Percentiles rank a stretch among this genome's conserved stretches.
phyloP scores from a whole-genome alignment of 2,888 invertebrate species.

The Latheticus oryzae region DNA sequence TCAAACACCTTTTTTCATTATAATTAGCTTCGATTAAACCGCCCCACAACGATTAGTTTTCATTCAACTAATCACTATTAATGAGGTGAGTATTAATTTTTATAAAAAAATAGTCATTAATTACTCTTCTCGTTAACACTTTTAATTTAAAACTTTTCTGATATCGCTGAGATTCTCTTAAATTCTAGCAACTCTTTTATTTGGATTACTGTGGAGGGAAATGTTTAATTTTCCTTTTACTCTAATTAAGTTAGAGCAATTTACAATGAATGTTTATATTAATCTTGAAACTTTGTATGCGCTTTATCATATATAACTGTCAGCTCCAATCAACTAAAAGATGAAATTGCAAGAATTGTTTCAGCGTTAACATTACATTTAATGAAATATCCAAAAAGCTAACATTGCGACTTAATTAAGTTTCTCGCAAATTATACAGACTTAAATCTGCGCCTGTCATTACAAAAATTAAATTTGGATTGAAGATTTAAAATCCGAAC shows the following conservation, averaged over 20 bases:
- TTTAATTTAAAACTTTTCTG: conserved; percentile 27
- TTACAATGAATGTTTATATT: conserved; percentile 31
- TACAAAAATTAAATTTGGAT: conserved; percentile 13
- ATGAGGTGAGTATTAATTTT: conserved; percentile 19
- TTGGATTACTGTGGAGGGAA: conserved; percentile 12
- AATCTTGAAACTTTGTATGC: conserved; percentile 31
- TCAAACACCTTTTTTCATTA: conserved; percentile 1
- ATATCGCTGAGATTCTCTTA: conserved; percentile 21
- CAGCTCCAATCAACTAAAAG: conserved; percentile 25
- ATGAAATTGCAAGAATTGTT: conserved; percentile 28
- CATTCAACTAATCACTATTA: conserved; percentile 11
- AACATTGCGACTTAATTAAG: conserved; percentile 29
- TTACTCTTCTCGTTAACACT: conserved; percentile 6
- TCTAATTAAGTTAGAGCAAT: conserved; percentile 28
- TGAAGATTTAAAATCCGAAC: too few relatives aligned
- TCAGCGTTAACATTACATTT: conserved; percentile 19
- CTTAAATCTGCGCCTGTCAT: conserved; percentile 18
- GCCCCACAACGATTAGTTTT: conserved; percentile 11
- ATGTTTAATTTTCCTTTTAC: conserved; percentile 23
- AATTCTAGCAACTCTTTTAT: conserved; percentile 26
- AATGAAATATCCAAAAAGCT: conserved; percentile 31
- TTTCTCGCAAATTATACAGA: conserved; percentile 20
- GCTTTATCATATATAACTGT: conserved; percentile 30
- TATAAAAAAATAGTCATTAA: conserved; percentile 9
- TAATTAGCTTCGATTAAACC: not conserved